Conservation (phyloP, 1,140 invertebrate species). For the Panulirus ornatus region DNA sequence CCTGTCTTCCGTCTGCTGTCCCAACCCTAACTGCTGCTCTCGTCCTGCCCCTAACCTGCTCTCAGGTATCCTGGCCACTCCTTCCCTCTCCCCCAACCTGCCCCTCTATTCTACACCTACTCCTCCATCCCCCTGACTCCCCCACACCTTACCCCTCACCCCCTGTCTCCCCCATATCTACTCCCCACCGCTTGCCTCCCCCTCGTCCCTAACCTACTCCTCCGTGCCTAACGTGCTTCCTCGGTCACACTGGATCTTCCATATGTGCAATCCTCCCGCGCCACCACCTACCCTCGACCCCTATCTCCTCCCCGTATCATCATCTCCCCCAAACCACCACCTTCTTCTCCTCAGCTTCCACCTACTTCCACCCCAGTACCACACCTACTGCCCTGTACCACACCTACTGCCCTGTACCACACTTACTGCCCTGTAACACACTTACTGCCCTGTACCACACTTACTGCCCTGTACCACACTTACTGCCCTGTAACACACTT, state of each 20-base stretch:
- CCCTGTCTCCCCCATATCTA: too few relatives aligned
- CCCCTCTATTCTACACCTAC: neutral
- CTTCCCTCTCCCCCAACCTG: neutral
- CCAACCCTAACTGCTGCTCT: too few relatives aligned
- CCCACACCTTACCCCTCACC: neutral
- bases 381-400: neutral
- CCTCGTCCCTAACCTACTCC: neutral
- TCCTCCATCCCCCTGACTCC: neutral
- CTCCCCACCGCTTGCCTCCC: too few relatives aligned
- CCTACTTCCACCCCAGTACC: too few relatives aligned
- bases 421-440: neutral
- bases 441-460: neutral
- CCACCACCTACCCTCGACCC: neutral
- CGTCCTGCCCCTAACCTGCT: too few relatives aligned
- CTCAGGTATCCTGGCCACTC: neutral
- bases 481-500: too few relatives aligned
- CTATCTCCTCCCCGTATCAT: neutral
- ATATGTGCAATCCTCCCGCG: too few relatives aligned
- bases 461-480: too few relatives aligned
- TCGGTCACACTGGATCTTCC: too few relatives aligned
- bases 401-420: neutral
- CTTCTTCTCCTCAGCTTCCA: too few relatives aligned
- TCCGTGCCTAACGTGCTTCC: too few relatives aligned
- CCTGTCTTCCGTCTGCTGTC: too few relatives aligned
- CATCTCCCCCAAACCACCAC: neutral